Base-by-base conservation (phyloP, 2,888 invertebrate species). In the Serripes groenlandicus region DNA sequence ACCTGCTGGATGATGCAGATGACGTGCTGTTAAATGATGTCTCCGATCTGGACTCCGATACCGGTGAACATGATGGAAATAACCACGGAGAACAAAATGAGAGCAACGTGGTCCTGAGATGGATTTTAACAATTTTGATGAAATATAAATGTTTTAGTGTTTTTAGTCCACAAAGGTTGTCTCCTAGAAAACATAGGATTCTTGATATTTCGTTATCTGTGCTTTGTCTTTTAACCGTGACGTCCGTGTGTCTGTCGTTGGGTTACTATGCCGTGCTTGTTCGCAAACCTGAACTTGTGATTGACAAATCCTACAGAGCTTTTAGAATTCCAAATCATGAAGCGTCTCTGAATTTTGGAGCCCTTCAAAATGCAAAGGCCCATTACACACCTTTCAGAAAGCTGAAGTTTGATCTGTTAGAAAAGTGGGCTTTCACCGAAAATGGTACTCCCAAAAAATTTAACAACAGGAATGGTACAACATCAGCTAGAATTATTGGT, bases 271-370 rank as follows among this genome's bases (percentile, higher is more conserved):
- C 91, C 23, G 66, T 92, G 52, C 85, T 92, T 64, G 74, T 89
- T 11, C 77, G 84, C 42, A 84, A 90, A 42, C 91, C 92, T 9
- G 82, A 83, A 11, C 90, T 89, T 11, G 88, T 91, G 30, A 91
- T 93, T 30, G 93, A 93, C 78, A 92, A 92, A 72, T 93, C 93
- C 15, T 89, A 93, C 49, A 84, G 90, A 52, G 91, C 93, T 21
- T 93, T 93, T 81, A 88, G 88, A 73, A 93, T 93, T 83, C 93
- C 93, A 35, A 90, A 92, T 72, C 93, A 93, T 75, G 76, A 89
- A 66, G 93, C 90, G 1, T 92, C 92, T 11, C 77, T 88, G 34
- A 80, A 91, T 64, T 91, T 87, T 73, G 91, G 91, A 35, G 92
- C 93, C 3, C 78, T 93, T 28, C 83, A 90, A 58, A 71, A 87